Percentiles rank a stretch among this genome's conserved stretches.
phyloP scores from a whole-genome alignment of 2,888 invertebrate genomes.

The Gastrophysa polygoni region DNA sequence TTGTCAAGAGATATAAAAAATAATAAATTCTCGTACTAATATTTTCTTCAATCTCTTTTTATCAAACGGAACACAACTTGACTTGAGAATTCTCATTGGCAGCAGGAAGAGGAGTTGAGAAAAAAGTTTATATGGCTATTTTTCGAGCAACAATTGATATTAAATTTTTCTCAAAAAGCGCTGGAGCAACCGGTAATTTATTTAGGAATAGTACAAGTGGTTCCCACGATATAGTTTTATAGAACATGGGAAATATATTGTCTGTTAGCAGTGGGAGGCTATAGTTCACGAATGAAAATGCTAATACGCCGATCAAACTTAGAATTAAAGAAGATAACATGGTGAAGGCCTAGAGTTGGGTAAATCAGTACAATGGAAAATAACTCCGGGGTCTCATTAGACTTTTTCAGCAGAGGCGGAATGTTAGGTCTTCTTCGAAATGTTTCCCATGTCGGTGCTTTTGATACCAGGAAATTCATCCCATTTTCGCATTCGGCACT shows the following conservation, averaged over 20 bases:
- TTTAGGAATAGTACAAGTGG: conserved; percentile 2
- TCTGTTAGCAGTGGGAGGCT: neutral
- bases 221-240: conserved; percentile 10
- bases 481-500: neutral
- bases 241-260: neutral
- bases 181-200: neutral
- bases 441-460: neutral
- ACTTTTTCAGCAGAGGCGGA: neutral
- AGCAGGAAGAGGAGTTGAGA: no score
- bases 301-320: neutral
- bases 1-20: no score
- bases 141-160: no score
- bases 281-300: conserved; percentile 2
- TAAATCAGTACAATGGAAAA: neutral
- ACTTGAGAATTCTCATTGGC: no score
- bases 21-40: no score
- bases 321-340: neutral
- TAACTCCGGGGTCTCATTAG: neutral
- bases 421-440: neutral
- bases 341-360: neutral
- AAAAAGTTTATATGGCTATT: no score
- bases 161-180: no score
- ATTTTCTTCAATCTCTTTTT: no score
- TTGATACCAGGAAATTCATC: neutral
- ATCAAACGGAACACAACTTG: no score